Evolutionary conservation across 2,113 vertebrate genomes (phyloP).

Genomic region (Eclectus roratus): DNA sequence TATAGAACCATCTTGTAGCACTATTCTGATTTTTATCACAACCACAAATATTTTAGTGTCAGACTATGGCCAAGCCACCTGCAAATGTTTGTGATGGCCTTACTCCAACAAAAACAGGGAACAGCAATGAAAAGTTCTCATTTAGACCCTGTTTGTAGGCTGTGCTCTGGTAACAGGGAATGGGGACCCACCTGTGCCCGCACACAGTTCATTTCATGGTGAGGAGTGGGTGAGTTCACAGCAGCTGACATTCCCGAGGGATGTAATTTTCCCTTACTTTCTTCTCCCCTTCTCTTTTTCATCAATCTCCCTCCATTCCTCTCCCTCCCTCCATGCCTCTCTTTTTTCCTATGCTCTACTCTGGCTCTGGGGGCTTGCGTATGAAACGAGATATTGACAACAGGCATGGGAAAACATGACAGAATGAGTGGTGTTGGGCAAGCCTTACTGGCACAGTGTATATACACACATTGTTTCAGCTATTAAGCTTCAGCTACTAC

Average conservation of each 20-base stretch:
- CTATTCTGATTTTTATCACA: conserved; percentile 88
- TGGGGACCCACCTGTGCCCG: conserved; percentile 78
- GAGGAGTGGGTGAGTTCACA: conserved; percentile 41
- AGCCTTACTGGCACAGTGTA: neutral
- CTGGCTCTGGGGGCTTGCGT: neutral
- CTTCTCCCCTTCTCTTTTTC: neutral
- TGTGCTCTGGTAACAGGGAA: conserved; percentile 65
- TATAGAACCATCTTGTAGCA: conserved; percentile 82
- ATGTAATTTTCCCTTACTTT: neutral
- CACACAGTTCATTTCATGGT: conserved; percentile 42
- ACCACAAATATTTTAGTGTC: conserved; percentile 86
- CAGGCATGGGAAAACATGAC: conserved; percentile 24
- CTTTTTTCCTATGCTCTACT: neutral
- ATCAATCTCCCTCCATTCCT: neutral
- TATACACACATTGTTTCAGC: neutral
- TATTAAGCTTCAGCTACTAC: conserved; percentile 20
- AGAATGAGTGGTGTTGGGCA: neutral
- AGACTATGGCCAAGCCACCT: conserved; percentile 86
- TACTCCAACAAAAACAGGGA: conserved; percentile 81
- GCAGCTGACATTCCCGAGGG: conserved; percentile 46
- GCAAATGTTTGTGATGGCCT: conserved; percentile 84
- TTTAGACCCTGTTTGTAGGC: conserved; percentile 70
- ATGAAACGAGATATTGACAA: neutral
- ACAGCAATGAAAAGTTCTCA: conserved; percentile 83
- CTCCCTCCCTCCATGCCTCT: neutral